Percentiles rank a stretch among this genome's conserved stretches.
phyloP scores from a whole-genome alignment of 2,797 vertebrate genomes.

The Gallirallus australis region DNA sequence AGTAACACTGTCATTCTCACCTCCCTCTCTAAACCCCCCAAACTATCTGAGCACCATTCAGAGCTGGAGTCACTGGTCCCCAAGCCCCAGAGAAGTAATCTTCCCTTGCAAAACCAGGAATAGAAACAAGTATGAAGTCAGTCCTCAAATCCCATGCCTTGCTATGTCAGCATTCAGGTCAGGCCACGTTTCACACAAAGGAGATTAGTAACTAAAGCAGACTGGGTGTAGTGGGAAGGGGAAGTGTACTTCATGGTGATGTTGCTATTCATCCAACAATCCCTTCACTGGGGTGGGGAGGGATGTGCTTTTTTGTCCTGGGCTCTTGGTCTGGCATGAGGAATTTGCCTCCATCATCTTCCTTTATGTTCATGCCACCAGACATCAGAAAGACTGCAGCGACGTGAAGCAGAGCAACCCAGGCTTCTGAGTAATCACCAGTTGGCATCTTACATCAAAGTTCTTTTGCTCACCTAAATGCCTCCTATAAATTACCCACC shows the following conservation, averaged over 20 bases:
- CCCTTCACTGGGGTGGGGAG: neutral
- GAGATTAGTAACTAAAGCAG: neutral
- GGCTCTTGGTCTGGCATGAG: neutral
- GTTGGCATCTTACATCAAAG: neutral
- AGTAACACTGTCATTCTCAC: neutral
- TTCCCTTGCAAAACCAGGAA: neutral
- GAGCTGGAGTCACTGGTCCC: neutral
- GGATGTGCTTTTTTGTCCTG: neutral
- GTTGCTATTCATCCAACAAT: neutral
- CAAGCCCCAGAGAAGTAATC: neutral
- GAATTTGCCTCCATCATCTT: neutral
- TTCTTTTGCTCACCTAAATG: neutral
- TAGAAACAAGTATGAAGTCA: neutral
- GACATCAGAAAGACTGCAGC: neutral
- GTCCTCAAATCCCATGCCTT: neutral
- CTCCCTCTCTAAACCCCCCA: neutral
- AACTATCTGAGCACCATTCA: neutral
- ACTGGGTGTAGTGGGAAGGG: neutral
- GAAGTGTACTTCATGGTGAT: neutral
- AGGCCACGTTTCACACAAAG: neutral
- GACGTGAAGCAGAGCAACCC: neutral
- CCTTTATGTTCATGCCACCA: neutral
- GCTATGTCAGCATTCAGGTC: neutral
- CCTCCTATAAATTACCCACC: neutral
- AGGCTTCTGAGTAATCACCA: neutral